A percentile compares a stretch with the other conserved stretches of the same genome.
Conservation (phyloP, 2,113 vertebrate species). For the Macrotis lagotis region DNA sequence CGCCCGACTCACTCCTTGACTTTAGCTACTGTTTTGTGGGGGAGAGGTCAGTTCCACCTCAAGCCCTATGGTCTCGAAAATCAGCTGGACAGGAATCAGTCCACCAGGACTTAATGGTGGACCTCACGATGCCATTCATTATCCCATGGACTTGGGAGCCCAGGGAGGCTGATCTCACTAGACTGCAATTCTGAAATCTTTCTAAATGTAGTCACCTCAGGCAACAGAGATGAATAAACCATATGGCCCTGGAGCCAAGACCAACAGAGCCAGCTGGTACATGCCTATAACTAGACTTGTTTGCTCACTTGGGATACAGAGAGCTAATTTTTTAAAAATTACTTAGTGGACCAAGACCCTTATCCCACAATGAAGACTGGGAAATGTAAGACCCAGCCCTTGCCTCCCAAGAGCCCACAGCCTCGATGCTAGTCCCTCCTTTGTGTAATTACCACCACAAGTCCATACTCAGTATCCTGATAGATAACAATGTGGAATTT, state of each 20-base stretch:
- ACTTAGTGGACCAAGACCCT: not conserved
- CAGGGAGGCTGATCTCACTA: not conserved
- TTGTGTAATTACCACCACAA: not conserved
- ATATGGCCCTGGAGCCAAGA: not conserved
- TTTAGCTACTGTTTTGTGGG: too few species aligned
- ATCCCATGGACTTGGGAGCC: not conserved
- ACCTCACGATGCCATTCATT: not conserved
- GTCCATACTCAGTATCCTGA: not conserved
- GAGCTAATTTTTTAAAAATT: not conserved
- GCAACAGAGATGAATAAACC: not conserved
- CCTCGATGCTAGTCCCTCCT: not conserved
- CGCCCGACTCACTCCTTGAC: not conserved
- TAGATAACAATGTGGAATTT: not conserved
- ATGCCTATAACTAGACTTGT: not conserved
- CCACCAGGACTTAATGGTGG: not conserved
- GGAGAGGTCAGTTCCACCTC: not conserved
- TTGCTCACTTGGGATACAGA: not conserved
- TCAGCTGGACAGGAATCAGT: not conserved
- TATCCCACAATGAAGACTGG: not conserved
- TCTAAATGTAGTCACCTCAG: not conserved
- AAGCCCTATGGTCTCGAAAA: not conserved
- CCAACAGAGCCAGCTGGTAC: not conserved
- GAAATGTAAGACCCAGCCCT: not conserved
- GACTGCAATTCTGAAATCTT: not conserved
- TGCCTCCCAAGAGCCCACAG: not conserved